phyloP scores from a whole-genome alignment of 2,888 invertebrate species.

The Baccha elongata region DNA sequence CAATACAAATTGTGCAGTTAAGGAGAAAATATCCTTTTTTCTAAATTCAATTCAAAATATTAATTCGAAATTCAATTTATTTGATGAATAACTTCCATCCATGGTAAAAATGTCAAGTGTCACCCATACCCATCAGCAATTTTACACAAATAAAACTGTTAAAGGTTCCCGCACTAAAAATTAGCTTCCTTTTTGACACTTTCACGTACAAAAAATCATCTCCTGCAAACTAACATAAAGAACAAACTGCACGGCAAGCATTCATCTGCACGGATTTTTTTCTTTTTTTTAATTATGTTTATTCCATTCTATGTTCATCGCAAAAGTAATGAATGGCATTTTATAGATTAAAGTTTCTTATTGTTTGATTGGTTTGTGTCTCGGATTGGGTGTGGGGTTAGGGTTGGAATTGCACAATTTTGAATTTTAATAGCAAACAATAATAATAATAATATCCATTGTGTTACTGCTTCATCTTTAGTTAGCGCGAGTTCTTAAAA shows the following conservation, averaged over 20 bases:
- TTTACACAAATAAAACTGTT: background rate
- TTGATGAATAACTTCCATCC: constrained; percentile 56
- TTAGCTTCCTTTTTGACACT: background rate
- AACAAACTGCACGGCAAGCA: constrained; percentile 27
- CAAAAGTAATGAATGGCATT: constrained; percentile 52
- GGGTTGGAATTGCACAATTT: background rate
- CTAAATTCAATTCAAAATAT: constrained; percentile 17
- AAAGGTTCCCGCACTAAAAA: constrained; percentile 1
- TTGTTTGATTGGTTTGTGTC: background rate
- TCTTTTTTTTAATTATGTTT: constrained; percentile 26
- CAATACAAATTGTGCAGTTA: background rate
- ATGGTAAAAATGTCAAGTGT: constrained; percentile 1
- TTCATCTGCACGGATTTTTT: constrained; percentile 4
- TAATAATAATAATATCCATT: constrained; percentile 42
- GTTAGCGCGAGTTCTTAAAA: constrained; percentile 60
- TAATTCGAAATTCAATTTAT: constrained; percentile 53
- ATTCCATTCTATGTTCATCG: constrained; percentile 15
- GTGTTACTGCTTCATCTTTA: constrained; percentile 43
- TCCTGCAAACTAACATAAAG: background rate
- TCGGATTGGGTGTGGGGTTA: background rate
- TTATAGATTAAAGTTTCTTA: constrained; percentile 51
- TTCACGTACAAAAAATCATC: background rate
- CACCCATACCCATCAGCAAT: too few species aligned
- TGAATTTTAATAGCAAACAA: constrained; percentile 26
- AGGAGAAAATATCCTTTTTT: constrained; percentile 2